phyloP scores from a whole-genome alignment of 2,888 invertebrate genomes.

The Tanypteryx hageni region DNA sequence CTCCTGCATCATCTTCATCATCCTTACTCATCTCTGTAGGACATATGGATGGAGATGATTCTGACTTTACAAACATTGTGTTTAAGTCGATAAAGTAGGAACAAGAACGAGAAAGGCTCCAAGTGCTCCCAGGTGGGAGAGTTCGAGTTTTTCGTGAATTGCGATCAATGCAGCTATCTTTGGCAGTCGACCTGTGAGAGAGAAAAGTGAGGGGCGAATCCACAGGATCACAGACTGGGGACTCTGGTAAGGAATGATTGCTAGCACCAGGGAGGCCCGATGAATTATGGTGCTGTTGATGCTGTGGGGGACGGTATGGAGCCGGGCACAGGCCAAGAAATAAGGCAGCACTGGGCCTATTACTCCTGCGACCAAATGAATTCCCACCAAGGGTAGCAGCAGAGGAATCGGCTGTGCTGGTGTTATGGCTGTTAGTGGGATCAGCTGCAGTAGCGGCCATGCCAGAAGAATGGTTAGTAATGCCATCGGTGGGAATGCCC shows the following conservation, averaged over 20 bases:
- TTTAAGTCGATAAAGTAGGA: slow-evolving; percentile 59
- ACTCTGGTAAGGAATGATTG: slow-evolving; percentile 84
- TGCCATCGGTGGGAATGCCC: slow-evolving; percentile 59
- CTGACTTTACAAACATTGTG: slow-evolving; percentile 65
- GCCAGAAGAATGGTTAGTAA: slow-evolving; percentile 64
- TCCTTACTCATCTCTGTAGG: slow-evolving; percentile 67
- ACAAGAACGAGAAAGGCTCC: slow-evolving; percentile 56
- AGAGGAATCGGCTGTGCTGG: slow-evolving; percentile 71
- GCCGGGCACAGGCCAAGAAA: slow-evolving; percentile 66
- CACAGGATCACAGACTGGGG: slow-evolving; percentile 84
- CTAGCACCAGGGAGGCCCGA: slow-evolving; percentile 48
- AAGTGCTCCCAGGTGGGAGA: slow-evolving; percentile 46
- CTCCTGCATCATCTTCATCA: slow-evolving; percentile 77
- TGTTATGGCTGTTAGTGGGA: slow-evolving; percentile 67
- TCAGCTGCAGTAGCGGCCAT: slow-evolving; percentile 66
- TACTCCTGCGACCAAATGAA: slow-evolving; percentile 66
- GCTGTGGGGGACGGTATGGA: slow-evolving; percentile 53
- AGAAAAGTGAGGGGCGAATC: slow-evolving; percentile 66
- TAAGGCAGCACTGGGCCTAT: slow-evolving; percentile 67
- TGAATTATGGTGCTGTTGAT: slow-evolving; percentile 57
- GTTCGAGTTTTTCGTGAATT: slow-evolving; percentile 45
- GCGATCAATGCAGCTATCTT: slow-evolving; percentile 62
- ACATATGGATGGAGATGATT: slow-evolving; percentile 66
- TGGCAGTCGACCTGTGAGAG: slow-evolving; percentile 67
- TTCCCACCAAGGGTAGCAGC: slow-evolving; percentile 65